These are phyloP conservation scores for Thaumetopoea pityocampa DNA, from an alignment of 1,140 invertebrate genomes.

Conservation along the genomic window DNA sequence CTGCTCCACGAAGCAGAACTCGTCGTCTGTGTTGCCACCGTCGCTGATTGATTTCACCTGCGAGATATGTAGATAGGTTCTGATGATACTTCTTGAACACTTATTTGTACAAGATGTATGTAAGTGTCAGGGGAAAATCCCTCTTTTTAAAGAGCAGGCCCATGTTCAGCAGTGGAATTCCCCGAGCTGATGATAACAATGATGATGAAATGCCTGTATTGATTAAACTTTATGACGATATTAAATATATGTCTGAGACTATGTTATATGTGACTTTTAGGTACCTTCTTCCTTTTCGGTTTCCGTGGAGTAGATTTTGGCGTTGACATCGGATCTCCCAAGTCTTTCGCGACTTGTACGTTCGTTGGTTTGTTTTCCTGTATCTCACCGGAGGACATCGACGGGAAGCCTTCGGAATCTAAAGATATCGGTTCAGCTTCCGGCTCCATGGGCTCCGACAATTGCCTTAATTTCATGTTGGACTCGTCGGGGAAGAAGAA, in stretches of 20 bases:
- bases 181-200: too few relatives aligned
- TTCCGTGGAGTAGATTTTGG: conserved; percentile 51
- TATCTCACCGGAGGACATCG: conserved; percentile 23
- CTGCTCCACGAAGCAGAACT: conserved; percentile 88
- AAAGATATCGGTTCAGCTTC: conserved; percentile 39
- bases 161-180: too few relatives aligned
- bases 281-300: conserved; percentile 53
- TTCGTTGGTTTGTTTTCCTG: conserved; percentile 43
- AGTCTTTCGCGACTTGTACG: conserved; percentile 73
- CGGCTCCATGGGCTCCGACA: conserved; percentile 38
- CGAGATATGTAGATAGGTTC: too few relatives aligned
- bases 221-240: too few relatives aligned
- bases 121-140: too few relatives aligned
- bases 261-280: too few relatives aligned
- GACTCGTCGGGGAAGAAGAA: conserved; percentile 91
- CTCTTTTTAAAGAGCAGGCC: too few relatives aligned
- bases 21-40: conserved; percentile 82
- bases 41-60: conserved; percentile 50
- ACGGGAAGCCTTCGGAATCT: conserved; percentile 32
- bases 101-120: too few relatives aligned
- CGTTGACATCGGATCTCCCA: conserved; percentile 67
- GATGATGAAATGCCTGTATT: too few relatives aligned
- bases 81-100: too few relatives aligned
- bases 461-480: conserved; percentile 43
- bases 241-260: too few relatives aligned